Percentiles rank a stretch among this genome's conserved stretches.
phyloP scores from a whole-genome alignment of 2,797 vertebrate genomes.

The Gobionotothen gibberifrons region DNA sequence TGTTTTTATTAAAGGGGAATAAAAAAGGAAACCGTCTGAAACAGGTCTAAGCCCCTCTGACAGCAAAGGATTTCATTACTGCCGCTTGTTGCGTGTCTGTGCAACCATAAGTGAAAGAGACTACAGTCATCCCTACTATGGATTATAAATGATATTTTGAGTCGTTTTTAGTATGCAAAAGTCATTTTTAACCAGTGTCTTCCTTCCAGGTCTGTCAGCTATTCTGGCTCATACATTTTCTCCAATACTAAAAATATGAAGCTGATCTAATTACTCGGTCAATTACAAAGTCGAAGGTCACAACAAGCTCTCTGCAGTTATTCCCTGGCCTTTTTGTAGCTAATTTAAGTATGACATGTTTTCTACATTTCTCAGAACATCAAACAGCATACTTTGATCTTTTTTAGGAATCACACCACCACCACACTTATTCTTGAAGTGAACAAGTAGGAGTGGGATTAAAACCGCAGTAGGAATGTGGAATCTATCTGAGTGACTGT shows the following conservation, averaged over 20 bases:
- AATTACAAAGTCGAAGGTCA: constrained; percentile 10
- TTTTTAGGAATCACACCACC: constrained; percentile 55
- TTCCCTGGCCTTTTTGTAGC: constrained; percentile 23
- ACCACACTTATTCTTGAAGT: constrained; percentile 46
- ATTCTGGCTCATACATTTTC: background rate
- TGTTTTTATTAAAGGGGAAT: constrained; percentile 80
- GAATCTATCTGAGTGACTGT: constrained; percentile 26
- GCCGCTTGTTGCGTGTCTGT: constrained; percentile 40
- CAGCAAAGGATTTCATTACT: constrained; percentile 73
- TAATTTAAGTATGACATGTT: constrained; percentile 35
- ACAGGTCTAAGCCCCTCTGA: constrained; percentile 67
- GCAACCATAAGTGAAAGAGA: background rate
- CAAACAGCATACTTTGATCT: constrained; percentile 52
- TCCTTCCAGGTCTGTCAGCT: background rate
- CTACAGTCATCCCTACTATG: constrained; percentile 9
- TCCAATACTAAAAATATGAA: constrained; percentile 15
- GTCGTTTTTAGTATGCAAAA: constrained; percentile 20
- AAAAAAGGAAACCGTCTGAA: constrained; percentile 74
- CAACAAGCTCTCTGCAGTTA: constrained; percentile 12
- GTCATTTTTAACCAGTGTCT: background rate
- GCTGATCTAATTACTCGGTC: constrained; percentile 4
- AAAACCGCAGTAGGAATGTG: constrained; percentile 42
- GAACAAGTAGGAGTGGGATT: constrained; percentile 58
- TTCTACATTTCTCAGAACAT: constrained; percentile 32
- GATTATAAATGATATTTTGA: constrained; percentile 24